Percentiles rank a stretch among this genome's conserved stretches.
Evolutionary conservation across 64 coral and sea anemone species (phyloP).

Genomic region (Catalaphyllia jardinei): DNA sequence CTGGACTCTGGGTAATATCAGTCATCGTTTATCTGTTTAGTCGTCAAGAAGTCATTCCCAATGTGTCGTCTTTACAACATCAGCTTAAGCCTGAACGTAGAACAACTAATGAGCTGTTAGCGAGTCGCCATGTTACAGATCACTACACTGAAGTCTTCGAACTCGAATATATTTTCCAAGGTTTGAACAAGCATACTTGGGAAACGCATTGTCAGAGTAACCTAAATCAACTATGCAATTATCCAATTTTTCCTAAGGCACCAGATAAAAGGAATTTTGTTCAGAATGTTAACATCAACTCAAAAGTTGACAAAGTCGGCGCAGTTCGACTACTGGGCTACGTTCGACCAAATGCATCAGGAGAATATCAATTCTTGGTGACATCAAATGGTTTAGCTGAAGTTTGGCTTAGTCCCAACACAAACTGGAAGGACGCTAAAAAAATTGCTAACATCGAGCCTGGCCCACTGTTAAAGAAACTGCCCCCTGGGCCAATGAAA

Average conservation of each 20-base stretch:
- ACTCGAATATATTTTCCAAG: too few species aligned
- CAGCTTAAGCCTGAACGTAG: too few species aligned
- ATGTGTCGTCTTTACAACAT: not conserved
- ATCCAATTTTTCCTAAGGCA: slow-evolving; percentile 29
- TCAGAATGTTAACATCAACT: not conserved
- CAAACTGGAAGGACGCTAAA: not conserved
- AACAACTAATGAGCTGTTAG: not conserved
- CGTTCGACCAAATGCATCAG: slow-evolving; percentile 3
- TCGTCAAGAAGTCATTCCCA: not conserved
- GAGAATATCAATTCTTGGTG: slow-evolving; percentile 19
- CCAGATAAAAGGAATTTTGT: slow-evolving; percentile 13
- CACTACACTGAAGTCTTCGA: not conserved
- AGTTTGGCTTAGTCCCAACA: slow-evolving; percentile 5
- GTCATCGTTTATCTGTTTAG: not conserved
- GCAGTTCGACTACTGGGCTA: not conserved
- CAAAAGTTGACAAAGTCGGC: not conserved
- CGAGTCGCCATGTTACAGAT: too few species aligned
- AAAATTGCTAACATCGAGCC: not conserved
- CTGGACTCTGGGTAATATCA: not conserved
- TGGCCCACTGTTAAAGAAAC: not conserved
- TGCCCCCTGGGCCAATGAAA: not conserved
- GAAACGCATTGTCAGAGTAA: not conserved
- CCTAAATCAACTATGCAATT: slow-evolving; percentile 35
- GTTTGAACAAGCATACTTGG: slow-evolving; percentile 25
- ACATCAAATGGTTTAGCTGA: slow-evolving; percentile 38